These are phyloP conservation scores for Cyanoderma ruficeps DNA, from an alignment of 2,113 vertebrate species.

Conservation along the genomic window DNA sequence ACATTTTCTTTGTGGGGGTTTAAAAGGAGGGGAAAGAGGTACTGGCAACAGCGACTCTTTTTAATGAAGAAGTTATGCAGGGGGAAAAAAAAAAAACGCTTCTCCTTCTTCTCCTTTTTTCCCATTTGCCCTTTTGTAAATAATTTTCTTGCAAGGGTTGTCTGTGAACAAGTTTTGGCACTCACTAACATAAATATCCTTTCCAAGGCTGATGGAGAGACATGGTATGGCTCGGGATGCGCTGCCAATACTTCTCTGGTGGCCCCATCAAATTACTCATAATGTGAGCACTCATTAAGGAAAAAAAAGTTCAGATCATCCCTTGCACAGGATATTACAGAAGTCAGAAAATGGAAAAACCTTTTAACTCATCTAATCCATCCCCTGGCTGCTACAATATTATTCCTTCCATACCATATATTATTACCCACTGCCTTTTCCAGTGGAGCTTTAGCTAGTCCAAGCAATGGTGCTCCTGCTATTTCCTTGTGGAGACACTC, in stretches of 20 bases:
- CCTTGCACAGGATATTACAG: conserved; percentile 58
- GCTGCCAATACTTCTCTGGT: conserved; percentile 55
- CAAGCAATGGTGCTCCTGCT: conserved; percentile 28
- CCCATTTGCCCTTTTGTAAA: conserved; percentile 54
- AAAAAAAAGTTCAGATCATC: conserved; percentile 58
- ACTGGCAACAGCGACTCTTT: background rate
- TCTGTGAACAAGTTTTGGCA: conserved; percentile 61
- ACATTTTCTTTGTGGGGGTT: background rate
- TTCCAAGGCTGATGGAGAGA: conserved; percentile 42
- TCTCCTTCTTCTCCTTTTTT: background rate
- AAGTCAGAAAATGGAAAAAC: conserved; percentile 70
- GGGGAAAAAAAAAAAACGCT: background rate
- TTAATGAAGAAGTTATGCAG: background rate
- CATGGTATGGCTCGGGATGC: conserved; percentile 48
- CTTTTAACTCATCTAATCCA: conserved; percentile 61
- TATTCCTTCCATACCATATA: conserved; percentile 60
- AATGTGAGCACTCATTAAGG: conserved; percentile 41
- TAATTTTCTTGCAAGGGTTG: conserved; percentile 46
- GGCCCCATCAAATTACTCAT: conserved; percentile 54
- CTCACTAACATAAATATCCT: conserved; percentile 48
- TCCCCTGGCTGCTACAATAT: conserved; percentile 50
- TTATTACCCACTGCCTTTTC: conserved; percentile 47
- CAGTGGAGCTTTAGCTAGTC: conserved; percentile 16
- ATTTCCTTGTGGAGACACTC: conserved; percentile 47
- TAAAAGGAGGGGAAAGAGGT: background rate